Evolutionary conservation across 1,140 invertebrate genomes (phyloP).

Genomic region (Polypedilum vanderplanki): DNA sequence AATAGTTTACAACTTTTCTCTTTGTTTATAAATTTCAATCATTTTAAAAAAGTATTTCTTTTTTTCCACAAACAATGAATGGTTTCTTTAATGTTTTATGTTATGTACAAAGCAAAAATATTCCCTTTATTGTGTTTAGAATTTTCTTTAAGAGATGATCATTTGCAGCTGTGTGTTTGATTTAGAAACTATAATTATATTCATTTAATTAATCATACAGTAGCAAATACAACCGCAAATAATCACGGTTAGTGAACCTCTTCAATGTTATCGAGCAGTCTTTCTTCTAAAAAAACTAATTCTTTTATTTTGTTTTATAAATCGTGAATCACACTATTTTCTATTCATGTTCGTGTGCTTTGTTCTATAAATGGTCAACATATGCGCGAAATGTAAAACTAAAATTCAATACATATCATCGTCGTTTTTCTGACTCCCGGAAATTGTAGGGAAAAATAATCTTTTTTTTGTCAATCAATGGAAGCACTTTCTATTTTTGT

Average conservation of each 20-base stretch:
- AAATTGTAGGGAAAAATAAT: background rate
- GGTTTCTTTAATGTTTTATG: background rate
- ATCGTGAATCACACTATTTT: background rate
- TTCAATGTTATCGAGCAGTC: constrained; percentile 10
- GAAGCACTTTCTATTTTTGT: constrained; percentile 12
- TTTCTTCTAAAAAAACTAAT: background rate
- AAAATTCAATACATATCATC: background rate
- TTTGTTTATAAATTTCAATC: background rate
- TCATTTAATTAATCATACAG: too few species aligned
- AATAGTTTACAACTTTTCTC: background rate
- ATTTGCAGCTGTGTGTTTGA: background rate
- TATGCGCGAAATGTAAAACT: constrained; percentile 6
- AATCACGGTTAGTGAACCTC: constrained; percentile 1
- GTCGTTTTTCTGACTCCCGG: background rate
- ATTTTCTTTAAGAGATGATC: background rate
- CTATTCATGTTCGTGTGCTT: background rate
- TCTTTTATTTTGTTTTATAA: background rate
- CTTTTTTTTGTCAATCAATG: background rate
- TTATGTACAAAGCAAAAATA: background rate
- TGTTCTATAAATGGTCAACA: background rate
- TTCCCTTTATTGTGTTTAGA: constrained; percentile 9
- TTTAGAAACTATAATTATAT: background rate
- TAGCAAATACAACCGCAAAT: background rate
- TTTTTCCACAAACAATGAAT: background rate
- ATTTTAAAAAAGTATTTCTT: too few species aligned